Percentiles rank a stretch among this genome's conserved stretches.
Evolutionary conservation across 2,888 invertebrate species (phyloP).

Genomic region (Catocala nupta): DNA sequence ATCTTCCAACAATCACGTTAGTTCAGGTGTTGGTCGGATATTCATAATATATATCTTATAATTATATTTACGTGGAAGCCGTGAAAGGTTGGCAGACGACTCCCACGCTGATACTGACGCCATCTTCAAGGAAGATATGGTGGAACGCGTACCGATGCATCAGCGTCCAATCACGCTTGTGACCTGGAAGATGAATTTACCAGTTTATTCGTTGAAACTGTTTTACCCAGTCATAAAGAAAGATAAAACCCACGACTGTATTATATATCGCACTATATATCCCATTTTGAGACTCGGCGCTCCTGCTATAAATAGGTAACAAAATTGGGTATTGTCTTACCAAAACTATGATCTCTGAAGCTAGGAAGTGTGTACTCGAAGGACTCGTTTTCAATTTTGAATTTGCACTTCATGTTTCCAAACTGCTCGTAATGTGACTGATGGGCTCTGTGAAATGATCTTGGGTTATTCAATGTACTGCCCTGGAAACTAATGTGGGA

Average conservation of each 20-base stretch:
- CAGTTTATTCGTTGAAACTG: too few species aligned
- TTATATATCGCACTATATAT: too few species aligned
- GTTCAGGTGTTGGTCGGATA: too few species aligned
- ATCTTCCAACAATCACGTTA: too few species aligned
- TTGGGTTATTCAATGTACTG: too few species aligned
- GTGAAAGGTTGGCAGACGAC: conserved; percentile 92
- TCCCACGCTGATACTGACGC: conserved; percentile 90
- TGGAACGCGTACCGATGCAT: conserved; percentile 94
- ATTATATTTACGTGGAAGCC: conserved; percentile 80
- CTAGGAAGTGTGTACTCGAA: conserved; percentile 86
- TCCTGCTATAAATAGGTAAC: too few species aligned
- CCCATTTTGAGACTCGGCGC: too few species aligned
- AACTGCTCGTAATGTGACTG: conserved; percentile 95
- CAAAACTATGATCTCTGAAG: conserved; percentile 94
- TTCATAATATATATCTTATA: too few species aligned
- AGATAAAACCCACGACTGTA: too few species aligned
- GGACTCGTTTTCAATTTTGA: conserved; percentile 85
- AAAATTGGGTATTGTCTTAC: conserved; percentile 66
- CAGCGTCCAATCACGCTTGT: conserved; percentile 91
- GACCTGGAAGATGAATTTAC: conserved; percentile 74
- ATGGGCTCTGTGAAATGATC: conserved; percentile 86
- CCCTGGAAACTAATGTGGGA: too few species aligned
- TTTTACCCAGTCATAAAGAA: too few species aligned
- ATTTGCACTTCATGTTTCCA: conserved; percentile 88
- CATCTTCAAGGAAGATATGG: conserved; percentile 91